Conservation (phyloP, 2,888 invertebrate genomes). For the Tridacna gigas region DNA sequence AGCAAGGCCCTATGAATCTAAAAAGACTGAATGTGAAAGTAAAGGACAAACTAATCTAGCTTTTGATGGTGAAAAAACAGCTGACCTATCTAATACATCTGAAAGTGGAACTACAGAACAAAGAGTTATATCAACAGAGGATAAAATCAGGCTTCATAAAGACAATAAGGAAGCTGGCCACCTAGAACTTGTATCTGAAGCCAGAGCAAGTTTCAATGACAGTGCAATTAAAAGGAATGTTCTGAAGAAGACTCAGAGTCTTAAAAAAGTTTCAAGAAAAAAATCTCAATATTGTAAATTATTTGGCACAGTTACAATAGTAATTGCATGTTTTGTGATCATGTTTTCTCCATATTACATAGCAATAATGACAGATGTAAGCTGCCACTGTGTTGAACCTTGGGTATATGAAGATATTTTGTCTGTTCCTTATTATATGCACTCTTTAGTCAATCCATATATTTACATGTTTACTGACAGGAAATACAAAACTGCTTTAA, state of each 20-base stretch:
- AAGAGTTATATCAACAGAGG: background rate
- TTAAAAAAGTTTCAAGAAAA: conserved; percentile 30
- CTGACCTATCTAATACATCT: too few relatives aligned
- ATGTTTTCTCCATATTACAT: conserved; percentile 74
- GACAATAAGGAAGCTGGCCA: background rate
- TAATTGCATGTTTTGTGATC: conserved; percentile 66
- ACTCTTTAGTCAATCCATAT: conserved; percentile 73
- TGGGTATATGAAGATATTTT: conserved; percentile 72
- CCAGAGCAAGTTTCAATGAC: background rate
- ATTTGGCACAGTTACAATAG: conserved; percentile 70
- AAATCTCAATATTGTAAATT: conserved; percentile 61
- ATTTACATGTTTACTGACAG: conserved; percentile 73
- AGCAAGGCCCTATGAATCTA: too few relatives aligned
- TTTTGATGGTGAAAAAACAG: too few relatives aligned
- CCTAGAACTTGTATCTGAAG: background rate
- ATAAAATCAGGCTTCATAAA: background rate
- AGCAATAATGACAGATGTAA: conserved; percentile 63
- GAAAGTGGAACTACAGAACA: too few relatives aligned
- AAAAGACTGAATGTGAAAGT: too few relatives aligned
- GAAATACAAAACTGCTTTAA: conserved; percentile 64
- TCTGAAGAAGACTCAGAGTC: conserved; percentile 32
- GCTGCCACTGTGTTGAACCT: conserved; percentile 66
- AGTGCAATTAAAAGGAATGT: background rate
- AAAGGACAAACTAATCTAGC: too few relatives aligned
- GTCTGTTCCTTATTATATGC: conserved; percentile 67